phyloP scores from a whole-genome alignment of 2,888 invertebrate species.

The Hypomecis punctinalis region DNA sequence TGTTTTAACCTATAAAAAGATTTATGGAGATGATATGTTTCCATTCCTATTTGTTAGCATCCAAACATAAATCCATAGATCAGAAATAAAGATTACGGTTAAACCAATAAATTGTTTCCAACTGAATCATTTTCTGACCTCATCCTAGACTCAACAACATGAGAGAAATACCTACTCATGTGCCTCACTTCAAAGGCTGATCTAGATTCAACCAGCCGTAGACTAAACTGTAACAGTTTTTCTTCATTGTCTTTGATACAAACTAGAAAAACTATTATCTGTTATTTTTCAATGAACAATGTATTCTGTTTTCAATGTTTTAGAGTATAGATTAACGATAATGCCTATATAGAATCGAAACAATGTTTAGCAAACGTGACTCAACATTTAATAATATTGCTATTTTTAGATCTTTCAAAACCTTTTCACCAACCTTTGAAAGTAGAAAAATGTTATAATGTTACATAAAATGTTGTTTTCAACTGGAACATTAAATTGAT shows the following conservation, averaged over 20 bases:
- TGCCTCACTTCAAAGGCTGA: slow-evolving; percentile 8
- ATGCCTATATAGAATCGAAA: neutral
- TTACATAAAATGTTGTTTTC: too few species aligned
- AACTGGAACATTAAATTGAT: too few species aligned
- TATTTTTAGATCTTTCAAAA: neutral
- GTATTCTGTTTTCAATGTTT: neutral
- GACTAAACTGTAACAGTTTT: slow-evolving; percentile 15
- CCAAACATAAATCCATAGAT: slow-evolving; percentile 1
- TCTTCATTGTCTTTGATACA: slow-evolving; percentile 8
- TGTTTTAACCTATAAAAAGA: too few species aligned
- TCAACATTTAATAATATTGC: neutral
- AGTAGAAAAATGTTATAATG: too few species aligned
- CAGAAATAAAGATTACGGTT: slow-evolving; percentile 5
- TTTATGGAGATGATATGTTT: neutral
- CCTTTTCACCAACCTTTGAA: neutral
- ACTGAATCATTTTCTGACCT: slow-evolving; percentile 8
- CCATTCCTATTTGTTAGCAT: neutral
- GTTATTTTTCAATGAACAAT: neutral
- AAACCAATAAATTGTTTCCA: neutral
- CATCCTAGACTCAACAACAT: slow-evolving; percentile 17
- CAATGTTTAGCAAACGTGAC: neutral
- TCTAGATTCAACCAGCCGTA: slow-evolving; percentile 5
- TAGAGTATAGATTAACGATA: neutral
- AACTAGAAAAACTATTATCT: neutral
- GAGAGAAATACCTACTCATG: slow-evolving; percentile 3